These are phyloP conservation scores for Papilio glaucus DNA, from an alignment of 1,140 invertebrate genomes.

Conservation along the genomic window DNA sequence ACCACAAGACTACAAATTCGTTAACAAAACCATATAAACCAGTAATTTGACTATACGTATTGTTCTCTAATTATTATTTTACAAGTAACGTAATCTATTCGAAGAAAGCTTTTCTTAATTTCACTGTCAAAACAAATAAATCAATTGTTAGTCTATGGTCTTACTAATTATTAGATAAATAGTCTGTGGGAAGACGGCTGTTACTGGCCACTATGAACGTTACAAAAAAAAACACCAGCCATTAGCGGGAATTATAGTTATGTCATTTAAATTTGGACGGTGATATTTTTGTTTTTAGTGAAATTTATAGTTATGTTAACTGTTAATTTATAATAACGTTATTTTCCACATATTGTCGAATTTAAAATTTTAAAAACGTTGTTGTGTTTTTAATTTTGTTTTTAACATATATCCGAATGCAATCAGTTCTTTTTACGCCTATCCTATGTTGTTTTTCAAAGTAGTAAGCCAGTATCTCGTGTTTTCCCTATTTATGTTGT, in stretches of 20 bases:
- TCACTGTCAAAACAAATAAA: conserved; percentile 11
- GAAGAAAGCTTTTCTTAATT: neutral
- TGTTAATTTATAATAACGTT: neutral
- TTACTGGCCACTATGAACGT: neutral
- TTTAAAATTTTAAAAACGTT: no score
- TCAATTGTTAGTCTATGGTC: conserved; percentile 9
- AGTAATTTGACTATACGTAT: no score
- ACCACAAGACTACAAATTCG: no score
- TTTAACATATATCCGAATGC: no score
- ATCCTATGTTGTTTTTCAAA: no score
- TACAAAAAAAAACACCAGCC: neutral
- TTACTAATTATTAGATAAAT: conserved; percentile 8
- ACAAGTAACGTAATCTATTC: neutral
- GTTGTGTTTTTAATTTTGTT: no score
- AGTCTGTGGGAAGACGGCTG: neutral
- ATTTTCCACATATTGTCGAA: neutral
- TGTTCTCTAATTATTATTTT: no score
- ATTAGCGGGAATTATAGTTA: conserved; percentile 17
- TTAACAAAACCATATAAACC: no score
- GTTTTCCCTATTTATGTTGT: no score
- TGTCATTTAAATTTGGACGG: neutral
- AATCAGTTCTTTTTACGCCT: no score
- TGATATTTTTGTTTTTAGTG: conserved; percentile 2
- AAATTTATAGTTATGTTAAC: neutral
- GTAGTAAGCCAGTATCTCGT: no score